phyloP scores from a whole-genome alignment of 2,113 vertebrate species.

The Falcunculus frontatus region DNA sequence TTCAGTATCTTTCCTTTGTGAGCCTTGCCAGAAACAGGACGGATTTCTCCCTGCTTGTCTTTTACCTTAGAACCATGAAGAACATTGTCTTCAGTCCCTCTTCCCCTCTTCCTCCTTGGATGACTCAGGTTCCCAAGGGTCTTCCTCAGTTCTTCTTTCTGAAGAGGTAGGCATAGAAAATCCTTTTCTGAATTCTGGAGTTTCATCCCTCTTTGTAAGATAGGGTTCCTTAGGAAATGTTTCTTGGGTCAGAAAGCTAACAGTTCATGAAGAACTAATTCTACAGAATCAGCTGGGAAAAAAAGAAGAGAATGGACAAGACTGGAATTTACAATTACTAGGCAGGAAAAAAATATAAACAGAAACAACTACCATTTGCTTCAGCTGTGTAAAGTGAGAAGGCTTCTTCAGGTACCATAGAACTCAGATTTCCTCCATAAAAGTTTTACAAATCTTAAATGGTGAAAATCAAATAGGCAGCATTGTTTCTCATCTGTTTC shows the following conservation, averaged over 20 bases:
- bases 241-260: not conserved
- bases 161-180: not conserved
- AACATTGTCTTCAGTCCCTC: not conserved
- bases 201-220: not conserved
- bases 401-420: not conserved
- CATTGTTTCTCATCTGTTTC: not conserved
- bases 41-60: not conserved
- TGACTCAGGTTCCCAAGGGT: not conserved
- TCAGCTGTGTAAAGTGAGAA: not conserved
- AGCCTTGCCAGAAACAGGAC: not conserved
- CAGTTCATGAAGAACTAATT: not conserved
- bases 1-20: not conserved
- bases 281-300: not conserved
- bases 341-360: not conserved
- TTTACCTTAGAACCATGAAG: not conserved
- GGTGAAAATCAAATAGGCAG: not conserved
- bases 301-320: not conserved
- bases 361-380: not conserved
- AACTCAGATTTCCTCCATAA: not conserved
- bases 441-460: not conserved
- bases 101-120: not conserved
- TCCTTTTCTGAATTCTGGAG: not conserved
- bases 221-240: not conserved
- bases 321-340: not conserved
- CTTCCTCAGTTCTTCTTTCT: not conserved